phyloP scores from a whole-genome alignment of 2,888 invertebrate species.

The Andrena bicolor region DNA sequence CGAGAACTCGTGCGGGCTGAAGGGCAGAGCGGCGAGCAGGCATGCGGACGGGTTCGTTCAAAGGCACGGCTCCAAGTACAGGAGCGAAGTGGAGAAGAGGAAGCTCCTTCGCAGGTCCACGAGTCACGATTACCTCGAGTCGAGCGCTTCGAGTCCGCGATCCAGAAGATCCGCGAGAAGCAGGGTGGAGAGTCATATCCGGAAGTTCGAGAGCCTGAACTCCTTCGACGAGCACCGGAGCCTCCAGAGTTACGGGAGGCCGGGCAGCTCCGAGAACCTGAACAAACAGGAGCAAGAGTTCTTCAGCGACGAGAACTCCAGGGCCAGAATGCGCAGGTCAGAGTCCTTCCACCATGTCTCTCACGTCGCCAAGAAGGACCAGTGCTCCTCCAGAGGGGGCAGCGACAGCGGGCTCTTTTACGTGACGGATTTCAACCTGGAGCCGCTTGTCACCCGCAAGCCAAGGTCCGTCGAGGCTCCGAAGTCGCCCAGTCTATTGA shows the following conservation, averaged over 20 bases:
- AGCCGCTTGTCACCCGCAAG: constrained; percentile 70
- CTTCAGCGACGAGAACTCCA: constrained; percentile 46
- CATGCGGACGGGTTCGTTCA: constrained; percentile 62
- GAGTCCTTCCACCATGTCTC: constrained; percentile 83
- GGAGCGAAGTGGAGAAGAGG: constrained; percentile 78
- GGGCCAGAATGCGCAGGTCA: constrained; percentile 77
- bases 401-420: constrained; percentile 84
- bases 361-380: constrained; percentile 65
- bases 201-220: constrained; percentile 82
- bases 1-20: constrained; percentile 42
- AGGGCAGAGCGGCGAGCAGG: constrained; percentile 32
- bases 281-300: constrained; percentile 54
- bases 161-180: constrained; percentile 73
- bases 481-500: constrained; percentile 82
- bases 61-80: constrained; percentile 70
- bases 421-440: constrained; percentile 80
- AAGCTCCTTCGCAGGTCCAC: constrained; percentile 79
- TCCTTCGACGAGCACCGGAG: constrained; percentile 80
- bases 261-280: constrained; percentile 53
- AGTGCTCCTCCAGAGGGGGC: constrained; percentile 78
- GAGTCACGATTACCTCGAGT: constrained; percentile 81
- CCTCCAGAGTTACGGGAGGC: constrained; percentile 71
- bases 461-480: constrained; percentile 69
- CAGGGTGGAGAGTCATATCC: constrained; percentile 79
- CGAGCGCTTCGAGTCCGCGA: constrained; percentile 73